These are phyloP conservation scores for Oreochromis grahami DNA, from an alignment of 2,797 vertebrate genomes.

Conservation along the genomic window DNA sequence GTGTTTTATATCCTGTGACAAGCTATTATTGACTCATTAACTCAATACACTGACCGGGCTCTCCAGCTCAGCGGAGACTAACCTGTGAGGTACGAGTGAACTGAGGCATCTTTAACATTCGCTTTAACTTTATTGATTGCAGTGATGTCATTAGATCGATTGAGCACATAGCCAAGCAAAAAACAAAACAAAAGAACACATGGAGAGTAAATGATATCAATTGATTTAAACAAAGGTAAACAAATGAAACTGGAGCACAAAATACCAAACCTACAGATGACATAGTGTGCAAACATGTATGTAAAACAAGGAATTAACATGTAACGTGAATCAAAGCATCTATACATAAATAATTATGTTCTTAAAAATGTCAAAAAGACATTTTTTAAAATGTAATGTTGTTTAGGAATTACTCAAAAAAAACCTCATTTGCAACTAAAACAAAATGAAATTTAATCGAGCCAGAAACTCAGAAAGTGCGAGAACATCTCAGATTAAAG, in stretches of 20 bases:
- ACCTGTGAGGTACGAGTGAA: not conserved
- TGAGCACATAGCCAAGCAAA: not conserved
- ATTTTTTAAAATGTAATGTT: not conserved
- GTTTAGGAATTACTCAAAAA: not conserved
- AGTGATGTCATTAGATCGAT: not conserved
- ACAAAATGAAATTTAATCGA: not conserved
- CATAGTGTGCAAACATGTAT: not conserved
- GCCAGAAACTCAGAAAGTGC: not conserved
- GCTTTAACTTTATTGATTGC: constrained; percentile 5
- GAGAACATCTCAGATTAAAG: not conserved
- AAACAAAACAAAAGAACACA: not conserved
- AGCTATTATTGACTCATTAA: not conserved
- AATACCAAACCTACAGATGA: not conserved
- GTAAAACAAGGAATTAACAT: not conserved
- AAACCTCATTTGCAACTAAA: not conserved
- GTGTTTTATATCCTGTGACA: not conserved
- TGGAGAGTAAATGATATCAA: not conserved
- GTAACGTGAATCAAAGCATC: not conserved
- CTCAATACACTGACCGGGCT: not conserved
- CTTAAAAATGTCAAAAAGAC: not conserved
- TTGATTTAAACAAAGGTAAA: not conserved
- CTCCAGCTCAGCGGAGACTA: not conserved
- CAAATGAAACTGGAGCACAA: not conserved
- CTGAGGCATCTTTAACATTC: not conserved
- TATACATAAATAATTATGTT: not conserved